Evolutionary conservation across 2,797 vertebrate species (phyloP), one percentile per base, ranked within the genome.

Genomic region (Selene dorsalis): DNA sequence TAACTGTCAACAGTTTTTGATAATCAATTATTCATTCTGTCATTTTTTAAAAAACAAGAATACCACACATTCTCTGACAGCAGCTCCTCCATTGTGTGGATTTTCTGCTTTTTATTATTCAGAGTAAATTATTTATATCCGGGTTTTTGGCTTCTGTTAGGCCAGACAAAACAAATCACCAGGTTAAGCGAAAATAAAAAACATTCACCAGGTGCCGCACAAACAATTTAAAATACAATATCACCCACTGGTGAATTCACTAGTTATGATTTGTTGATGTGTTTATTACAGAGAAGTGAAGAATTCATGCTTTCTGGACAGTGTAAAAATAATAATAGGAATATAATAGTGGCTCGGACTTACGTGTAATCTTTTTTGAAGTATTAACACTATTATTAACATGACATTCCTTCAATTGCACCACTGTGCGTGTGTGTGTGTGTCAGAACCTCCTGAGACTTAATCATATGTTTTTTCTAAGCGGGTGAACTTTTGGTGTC

Each of bases 391-490:
- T 50, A 28, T 61, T 26, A 53, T 62, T 57, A 63, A 66, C 22
- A 26, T 4, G 32, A 13, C 9, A 26, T 62, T 39, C 47, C 38
- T 18, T 56, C 12, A 6, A 58, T 55, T 52, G 16, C 38, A 64
- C n/a, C 28, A 17, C 20, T n/a, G 41, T 24, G 56, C n/a, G 39
- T 7, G 47, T 30, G 20, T 53, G 50, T 26, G 64, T 24, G 50
- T 52, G 50, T 22, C 22, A 48, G 22, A 69, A 67, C 35, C 56
- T 71, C 45, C 22, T 17, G 35, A 59, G 47, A 64, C 52, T 61
- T 43, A 52, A 74, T 61, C 20, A 39, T 30, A 30, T 39, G 56
- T 61, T 65, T 52, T 16, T 62, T 70, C 18, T 64, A 53, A 67
- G 61, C 69, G 30, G 60, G 8, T 41, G 22, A 57, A 58, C 20